Evolutionary conservation across 2,888 invertebrate genomes (phyloP).

Genomic region (Agrotis segetum): DNA sequence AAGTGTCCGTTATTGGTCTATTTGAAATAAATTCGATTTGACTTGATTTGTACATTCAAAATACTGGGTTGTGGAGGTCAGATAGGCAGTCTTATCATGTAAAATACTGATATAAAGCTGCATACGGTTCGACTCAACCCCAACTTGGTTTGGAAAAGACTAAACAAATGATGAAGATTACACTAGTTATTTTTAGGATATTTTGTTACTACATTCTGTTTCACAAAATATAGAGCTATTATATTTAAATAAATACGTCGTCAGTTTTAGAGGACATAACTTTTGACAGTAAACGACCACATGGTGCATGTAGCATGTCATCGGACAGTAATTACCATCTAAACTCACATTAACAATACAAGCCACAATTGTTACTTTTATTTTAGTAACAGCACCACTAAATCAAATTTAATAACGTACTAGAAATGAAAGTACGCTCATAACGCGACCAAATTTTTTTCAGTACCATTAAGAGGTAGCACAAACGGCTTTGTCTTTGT

Average conservation of each 20-base stretch:
- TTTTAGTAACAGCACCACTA: constrained; percentile 54
- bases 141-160: no score
- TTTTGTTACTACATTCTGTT: no score
- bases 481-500: constrained; percentile 61
- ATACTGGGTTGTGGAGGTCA: no score
- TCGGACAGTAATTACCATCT: constrained; percentile 40
- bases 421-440: constrained; percentile 55
- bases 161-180: no score
- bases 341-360: constrained; percentile 57
- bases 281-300: constrained; percentile 21
- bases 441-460: constrained; percentile 54
- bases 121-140: no score
- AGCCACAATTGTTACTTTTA: constrained; percentile 47
- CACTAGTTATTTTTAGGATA: no score
- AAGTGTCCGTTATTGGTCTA: no score
- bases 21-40: no score
- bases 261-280: constrained; percentile 27
- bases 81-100: no score
- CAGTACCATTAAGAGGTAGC: constrained; percentile 53
- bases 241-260: background rate
- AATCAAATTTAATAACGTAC: constrained; percentile 65
- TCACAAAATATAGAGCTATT: background rate
- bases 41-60: no score
- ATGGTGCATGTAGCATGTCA: constrained; percentile 1
- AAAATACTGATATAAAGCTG: no score